phyloP scores from a whole-genome alignment of 2,113 vertebrate genomes.

The Eonycteris spelaea region DNA sequence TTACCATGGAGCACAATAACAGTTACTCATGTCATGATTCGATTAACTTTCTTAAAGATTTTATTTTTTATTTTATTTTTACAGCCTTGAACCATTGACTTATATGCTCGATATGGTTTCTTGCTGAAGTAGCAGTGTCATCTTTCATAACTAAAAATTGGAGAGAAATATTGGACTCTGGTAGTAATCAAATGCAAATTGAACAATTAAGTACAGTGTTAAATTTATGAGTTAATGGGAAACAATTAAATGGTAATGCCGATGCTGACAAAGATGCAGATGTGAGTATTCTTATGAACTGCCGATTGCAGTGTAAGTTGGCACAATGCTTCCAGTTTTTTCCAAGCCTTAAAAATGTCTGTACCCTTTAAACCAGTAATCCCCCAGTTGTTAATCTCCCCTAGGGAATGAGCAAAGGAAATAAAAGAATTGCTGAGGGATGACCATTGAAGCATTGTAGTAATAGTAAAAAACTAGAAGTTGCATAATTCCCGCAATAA shows the following conservation, averaged over 20 bases:
- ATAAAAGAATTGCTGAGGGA: neutral
- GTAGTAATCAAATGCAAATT: slow-evolving; percentile 23
- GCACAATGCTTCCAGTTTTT: neutral
- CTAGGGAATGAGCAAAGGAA: neutral
- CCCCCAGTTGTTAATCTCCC: neutral
- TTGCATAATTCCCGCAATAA: neutral
- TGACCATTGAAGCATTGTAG: neutral
- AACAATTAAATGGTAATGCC: neutral
- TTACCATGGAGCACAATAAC: slow-evolving; percentile 41
- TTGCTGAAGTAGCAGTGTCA: slow-evolving; percentile 75
- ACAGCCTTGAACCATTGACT: slow-evolving; percentile 56
- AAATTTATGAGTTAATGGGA: slow-evolving; percentile 10
- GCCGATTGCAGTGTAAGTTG: neutral
- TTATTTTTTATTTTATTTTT: slow-evolving; percentile 40
- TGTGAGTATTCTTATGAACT: neutral
- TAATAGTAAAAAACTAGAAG: slow-evolving; percentile 5
- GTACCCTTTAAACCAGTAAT: slow-evolving; percentile 7
- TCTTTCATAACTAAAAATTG: slow-evolving; percentile 60
- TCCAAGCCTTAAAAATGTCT: neutral
- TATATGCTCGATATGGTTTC: slow-evolving; percentile 70
- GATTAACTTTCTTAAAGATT: slow-evolving; percentile 58
- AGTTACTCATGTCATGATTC: slow-evolving; percentile 42
- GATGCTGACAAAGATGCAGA: neutral
- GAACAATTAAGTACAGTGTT: slow-evolving; percentile 18
- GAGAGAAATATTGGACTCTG: neutral